Evolutionary conservation across 2,888 invertebrate genomes (phyloP), one percentile per base, ranked within the genome.

Genomic region (Tinea pellionella): DNA sequence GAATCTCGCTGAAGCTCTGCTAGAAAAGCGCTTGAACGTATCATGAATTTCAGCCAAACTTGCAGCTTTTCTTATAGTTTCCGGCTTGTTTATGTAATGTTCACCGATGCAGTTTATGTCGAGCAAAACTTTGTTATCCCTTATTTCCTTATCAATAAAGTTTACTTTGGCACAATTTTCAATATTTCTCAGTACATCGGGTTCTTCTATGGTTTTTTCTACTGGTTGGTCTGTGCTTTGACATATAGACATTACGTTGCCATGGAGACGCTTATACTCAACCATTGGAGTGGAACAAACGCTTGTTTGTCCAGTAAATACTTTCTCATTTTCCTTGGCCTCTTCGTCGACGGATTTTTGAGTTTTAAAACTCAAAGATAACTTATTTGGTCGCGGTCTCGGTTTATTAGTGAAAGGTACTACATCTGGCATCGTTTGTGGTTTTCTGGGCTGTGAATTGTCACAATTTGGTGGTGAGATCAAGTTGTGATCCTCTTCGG

Each of bases 281-380:
- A 92, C 90, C 89, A 94, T 90, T 0, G 94, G 94, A 0, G 94
- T 94, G 0, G 93, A 93, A 64, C 93, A 93, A 0, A 94, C 91
- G 63, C 93, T 93, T 0, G 93, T 93, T 64, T 92, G 92, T 12
- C 92, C 90, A 7, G 90, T 89, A 66, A 91, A 92, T 1, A 89
- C 83, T 8, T 82, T 89, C 57, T 83, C 85, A 18, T 79, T 80
- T 65, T 90, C 89, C 18, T 88, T 88, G 16, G 78, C 80, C 7
- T 89, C 88, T 68, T 89, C 89, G 62, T 90, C 90, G 47, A 90
- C 74, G 0, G 89, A 89, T 51, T 82, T 81, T 19, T 90, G 89
- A 0, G 84, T 77, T 67, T 90, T 90, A 64, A 90, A 85, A 62
- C 89, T 88, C n/a, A 90, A 72, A 0, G 90, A 89, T 1, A 91